Percentiles rank a stretch among this genome's conserved stretches.
Evolutionary conservation across 2,888 invertebrate species (phyloP).

Genomic region (Noctua pronuba): DNA sequence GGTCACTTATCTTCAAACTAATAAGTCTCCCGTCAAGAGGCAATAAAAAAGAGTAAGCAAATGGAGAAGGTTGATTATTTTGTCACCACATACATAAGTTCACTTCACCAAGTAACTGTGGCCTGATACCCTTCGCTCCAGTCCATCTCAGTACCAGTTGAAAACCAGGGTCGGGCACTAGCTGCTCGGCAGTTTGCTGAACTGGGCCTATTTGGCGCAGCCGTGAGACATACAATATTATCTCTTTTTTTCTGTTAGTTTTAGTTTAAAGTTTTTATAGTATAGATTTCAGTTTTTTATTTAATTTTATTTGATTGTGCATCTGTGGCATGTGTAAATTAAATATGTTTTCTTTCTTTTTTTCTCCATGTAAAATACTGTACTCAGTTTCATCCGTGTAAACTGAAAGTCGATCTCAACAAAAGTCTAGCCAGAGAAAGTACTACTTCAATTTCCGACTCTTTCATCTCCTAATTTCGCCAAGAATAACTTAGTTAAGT

Average conservation of each 20-base stretch:
- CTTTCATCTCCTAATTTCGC: conserved; percentile 1
- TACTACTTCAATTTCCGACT: not conserved
- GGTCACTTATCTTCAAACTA: not conserved
- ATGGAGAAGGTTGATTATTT: not conserved
- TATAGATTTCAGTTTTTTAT: too few species aligned
- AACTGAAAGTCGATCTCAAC: not conserved
- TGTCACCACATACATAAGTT: not conserved
- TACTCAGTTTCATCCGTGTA: not conserved
- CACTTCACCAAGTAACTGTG: not conserved
- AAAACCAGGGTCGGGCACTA: too few species aligned
- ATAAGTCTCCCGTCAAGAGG: not conserved
- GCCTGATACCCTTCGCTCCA: too few species aligned
- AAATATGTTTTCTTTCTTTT: too few species aligned
- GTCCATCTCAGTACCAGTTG: too few species aligned
- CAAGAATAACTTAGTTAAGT: conserved; percentile 46
- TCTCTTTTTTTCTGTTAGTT: too few species aligned
- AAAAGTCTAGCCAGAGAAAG: not conserved
- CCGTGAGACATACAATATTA: too few species aligned
- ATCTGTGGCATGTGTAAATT: too few species aligned
- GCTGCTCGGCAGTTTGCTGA: too few species aligned
- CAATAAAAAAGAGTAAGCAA: not conserved
- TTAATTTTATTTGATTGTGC: too few species aligned
- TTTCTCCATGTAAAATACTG: not conserved
- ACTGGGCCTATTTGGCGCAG: too few species aligned
- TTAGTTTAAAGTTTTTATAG: too few species aligned